Evolutionary conservation across 2,113 vertebrate species (phyloP).

Genomic region (Balaeniceps rex): DNA sequence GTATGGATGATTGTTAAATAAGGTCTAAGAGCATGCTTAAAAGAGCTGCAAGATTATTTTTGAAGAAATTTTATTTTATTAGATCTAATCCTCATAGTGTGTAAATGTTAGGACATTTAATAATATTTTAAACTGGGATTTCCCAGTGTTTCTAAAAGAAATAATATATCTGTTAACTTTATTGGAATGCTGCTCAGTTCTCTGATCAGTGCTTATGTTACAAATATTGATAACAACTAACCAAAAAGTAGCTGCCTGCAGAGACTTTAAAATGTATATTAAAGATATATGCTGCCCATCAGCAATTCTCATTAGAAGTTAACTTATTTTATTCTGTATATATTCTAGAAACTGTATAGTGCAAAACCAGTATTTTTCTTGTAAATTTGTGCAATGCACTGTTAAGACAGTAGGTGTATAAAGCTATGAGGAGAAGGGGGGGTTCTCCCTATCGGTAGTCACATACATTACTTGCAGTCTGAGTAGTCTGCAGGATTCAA

Average conservation of each 20-base stretch:
- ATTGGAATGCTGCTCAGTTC: conserved; percentile 90
- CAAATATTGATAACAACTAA: conserved; percentile 90
- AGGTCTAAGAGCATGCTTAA: conserved; percentile 87
- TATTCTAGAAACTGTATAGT: conserved; percentile 98
- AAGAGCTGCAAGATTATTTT: conserved; percentile 98
- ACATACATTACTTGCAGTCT: conserved; percentile 41
- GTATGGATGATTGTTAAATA: conserved; percentile 75
- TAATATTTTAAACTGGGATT: conserved; percentile 90
- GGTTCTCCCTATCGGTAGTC: conserved; percentile 17
- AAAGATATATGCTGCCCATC: conserved; percentile 82
- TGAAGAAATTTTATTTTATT: conserved; percentile 99
- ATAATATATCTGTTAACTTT: conserved; percentile 93
- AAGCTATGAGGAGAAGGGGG: conserved; percentile 44
- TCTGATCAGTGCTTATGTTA: conserved; percentile 87
- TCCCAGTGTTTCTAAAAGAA: conserved; percentile 87
- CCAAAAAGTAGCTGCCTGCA: conserved; percentile 99
- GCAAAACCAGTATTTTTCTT: conserved; percentile 95
- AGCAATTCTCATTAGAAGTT: conserved; percentile 88
- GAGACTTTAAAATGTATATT: conserved; percentile 89
- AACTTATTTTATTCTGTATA: conserved; percentile 99
- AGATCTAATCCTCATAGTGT: conserved; percentile 94
- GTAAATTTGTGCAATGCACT: conserved; percentile 97
- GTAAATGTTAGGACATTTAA: conserved; percentile 98
- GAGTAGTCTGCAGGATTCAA: conserved; percentile 36
- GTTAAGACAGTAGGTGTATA: conserved; percentile 84